Percentiles rank a stretch among this genome's conserved stretches.
Conservation (phyloP, 2,113 vertebrate species). For the Lota lota region DNA sequence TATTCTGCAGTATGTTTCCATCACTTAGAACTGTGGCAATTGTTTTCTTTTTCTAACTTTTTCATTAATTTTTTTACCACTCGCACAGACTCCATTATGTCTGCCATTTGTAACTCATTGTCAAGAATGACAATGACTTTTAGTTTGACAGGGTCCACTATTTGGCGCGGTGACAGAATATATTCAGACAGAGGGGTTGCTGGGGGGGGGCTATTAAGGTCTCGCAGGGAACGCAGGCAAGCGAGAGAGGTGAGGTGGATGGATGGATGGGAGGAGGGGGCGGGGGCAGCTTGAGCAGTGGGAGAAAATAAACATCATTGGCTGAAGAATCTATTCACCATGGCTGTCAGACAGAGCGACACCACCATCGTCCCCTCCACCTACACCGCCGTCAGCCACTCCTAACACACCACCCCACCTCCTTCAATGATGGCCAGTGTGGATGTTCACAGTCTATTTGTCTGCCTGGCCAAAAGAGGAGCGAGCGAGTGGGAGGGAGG, state of each 20-base stretch:
- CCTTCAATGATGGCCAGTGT: slow-evolving; percentile 63
- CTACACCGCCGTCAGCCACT: too few relatives aligned
- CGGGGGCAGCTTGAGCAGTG: slow-evolving; percentile 25
- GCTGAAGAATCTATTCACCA: slow-evolving; percentile 67
- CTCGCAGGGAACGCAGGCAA: neutral
- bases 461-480: slow-evolving; percentile 41
- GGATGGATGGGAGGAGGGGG: slow-evolving; percentile 9
- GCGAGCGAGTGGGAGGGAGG: slow-evolving; percentile 54
- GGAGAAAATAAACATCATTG: slow-evolving; percentile 64
- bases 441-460: slow-evolving; percentile 70
- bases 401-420: neutral
- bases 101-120: too few relatives aligned
- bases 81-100: too few relatives aligned
- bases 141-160: too few relatives aligned
- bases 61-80: too few relatives aligned
- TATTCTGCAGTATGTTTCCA: too few relatives aligned
- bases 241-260: neutral
- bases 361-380: too few relatives aligned
- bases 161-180: too few relatives aligned
- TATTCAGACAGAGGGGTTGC: too few relatives aligned
- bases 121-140: too few relatives aligned
- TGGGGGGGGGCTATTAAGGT: neutral
- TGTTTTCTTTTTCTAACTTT: too few relatives aligned
- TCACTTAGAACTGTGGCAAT: too few relatives aligned
- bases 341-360: slow-evolving; percentile 60